Base-by-base conservation (phyloP, 2,797 vertebrate genomes). In the Aselliscus stoliczkanus region DNA sequence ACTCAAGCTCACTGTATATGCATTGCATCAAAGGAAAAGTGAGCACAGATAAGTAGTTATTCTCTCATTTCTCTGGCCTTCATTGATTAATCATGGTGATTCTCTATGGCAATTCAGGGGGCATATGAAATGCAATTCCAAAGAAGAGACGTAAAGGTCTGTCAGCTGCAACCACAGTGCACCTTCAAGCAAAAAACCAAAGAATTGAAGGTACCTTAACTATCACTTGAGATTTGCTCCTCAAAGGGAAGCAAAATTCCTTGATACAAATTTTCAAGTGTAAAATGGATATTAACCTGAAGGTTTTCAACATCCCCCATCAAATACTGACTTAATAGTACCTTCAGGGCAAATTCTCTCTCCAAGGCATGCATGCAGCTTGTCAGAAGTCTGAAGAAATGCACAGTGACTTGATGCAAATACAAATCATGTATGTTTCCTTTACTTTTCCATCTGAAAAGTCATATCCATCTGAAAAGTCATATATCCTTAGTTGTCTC, bases 81-180 rank as follows among this genome's bases (percentile, higher is more conserved):
- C 92, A 91, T 29, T 70, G 96, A 96, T 85, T 92, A 93, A 97
- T 93, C 90, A 70, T 27, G 25, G 73, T 64, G 52, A 85, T 84
- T 82, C 72, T 92, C 69, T 58, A 20, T n/a, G 56, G 56, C 88
- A 64, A 95, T 92, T 90, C 72, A 79, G 29, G 27, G 17, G 18
- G 3, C 95, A 42, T 72, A 8, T 54, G 58, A 96, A 93, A 93
- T 70, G 15, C 23, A 96, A 9, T 94, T 92, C 81, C 37, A 73
- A 70, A 90, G 47, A 69, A 90, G 25, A 93, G 47, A 81, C 47
- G 80, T 82, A 88, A 88, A 94, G 18, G 1, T 81, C 56, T 95
- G 60, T 91, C 79, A 87, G 37, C 42, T 88, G 37, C 90, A 96
- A 93, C 92, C 23, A 81, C 29, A 94, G 39, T 67, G 7, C 25